Percentiles rank a stretch among this genome's conserved stretches.
These are phyloP conservation scores for Diceros bicornis DNA, from an alignment of 2,797 vertebrate species.

Conservation along the genomic window DNA sequence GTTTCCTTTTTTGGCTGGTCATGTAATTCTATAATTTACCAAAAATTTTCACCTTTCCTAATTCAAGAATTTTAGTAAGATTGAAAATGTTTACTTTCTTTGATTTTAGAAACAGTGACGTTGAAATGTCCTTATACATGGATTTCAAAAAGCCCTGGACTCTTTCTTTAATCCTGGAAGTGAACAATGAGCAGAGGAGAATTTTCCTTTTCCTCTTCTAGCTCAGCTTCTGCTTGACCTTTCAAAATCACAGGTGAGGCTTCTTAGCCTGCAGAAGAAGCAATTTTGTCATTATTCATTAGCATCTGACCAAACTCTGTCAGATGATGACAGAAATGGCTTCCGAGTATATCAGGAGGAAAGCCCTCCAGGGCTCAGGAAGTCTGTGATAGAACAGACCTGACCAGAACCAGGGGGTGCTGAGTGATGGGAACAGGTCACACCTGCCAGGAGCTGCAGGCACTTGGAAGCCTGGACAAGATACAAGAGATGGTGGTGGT, in stretches of 20 bases:
- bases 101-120: not conserved
- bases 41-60: not conserved
- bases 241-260: not conserved
- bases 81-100: slow-evolving; percentile 43
- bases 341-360: slow-evolving; percentile 4
- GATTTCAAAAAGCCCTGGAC: not conserved
- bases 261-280: not conserved
- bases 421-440: not conserved
- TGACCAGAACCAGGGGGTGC: not conserved
- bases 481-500: not conserved
- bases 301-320: slow-evolving; percentile 16
- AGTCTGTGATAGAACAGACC: not conserved
- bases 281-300: not conserved
- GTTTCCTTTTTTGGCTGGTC: slow-evolving; percentile 14
- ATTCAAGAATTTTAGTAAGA: slow-evolving; percentile 28
- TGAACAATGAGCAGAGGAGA: not conserved
- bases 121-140: not conserved
- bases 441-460: not conserved
- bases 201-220: not conserved
- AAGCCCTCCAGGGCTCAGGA: not conserved
- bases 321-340: not conserved
- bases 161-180: not conserved
- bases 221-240: not conserved
- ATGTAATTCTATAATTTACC: slow-evolving; percentile 32
- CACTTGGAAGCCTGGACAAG: not conserved